Evolutionary conservation across 2,113 vertebrate genomes (phyloP).

Genomic region (Ranitomeya imitator): DNA sequence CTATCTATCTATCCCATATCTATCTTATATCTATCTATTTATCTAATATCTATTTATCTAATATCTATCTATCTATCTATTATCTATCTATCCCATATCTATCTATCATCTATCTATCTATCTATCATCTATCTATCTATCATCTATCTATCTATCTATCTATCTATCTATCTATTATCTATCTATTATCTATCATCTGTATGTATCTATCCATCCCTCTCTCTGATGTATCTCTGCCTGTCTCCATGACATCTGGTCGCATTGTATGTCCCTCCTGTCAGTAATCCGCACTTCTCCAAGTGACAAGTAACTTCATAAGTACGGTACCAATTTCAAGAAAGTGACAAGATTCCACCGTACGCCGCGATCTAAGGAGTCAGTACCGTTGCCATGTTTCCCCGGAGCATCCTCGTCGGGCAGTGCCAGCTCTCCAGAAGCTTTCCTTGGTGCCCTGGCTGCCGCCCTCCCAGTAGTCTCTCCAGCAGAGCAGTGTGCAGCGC

Average conservation of each 20-base stretch:
- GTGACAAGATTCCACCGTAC: not conserved
- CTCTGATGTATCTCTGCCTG: not conserved
- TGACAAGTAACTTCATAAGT: not conserved
- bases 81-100: not conserved
- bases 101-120: conserved; percentile 1
- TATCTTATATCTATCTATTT: not conserved
- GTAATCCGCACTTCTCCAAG: not conserved
- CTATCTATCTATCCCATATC: too few species aligned
- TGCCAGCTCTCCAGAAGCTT: not conserved
- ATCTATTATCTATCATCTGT: not conserved
- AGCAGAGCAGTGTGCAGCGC: not conserved
- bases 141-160: not conserved
- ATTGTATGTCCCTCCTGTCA: not conserved
- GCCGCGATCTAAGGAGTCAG: not conserved
- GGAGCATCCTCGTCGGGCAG: not conserved
- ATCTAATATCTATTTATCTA: not conserved
- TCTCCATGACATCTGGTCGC: not conserved
- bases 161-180: conserved; percentile 11
- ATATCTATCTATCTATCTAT: not conserved
- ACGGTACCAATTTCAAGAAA: not conserved
- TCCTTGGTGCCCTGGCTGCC: not conserved
- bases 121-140: not conserved
- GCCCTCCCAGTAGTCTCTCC: not conserved
- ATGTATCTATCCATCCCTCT: not conserved
- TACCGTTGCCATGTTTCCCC: not conserved